These are phyloP conservation scores for Hucho hucho DNA, from an alignment of 2,113 vertebrate genomes.

Conservation along the genomic window DNA sequence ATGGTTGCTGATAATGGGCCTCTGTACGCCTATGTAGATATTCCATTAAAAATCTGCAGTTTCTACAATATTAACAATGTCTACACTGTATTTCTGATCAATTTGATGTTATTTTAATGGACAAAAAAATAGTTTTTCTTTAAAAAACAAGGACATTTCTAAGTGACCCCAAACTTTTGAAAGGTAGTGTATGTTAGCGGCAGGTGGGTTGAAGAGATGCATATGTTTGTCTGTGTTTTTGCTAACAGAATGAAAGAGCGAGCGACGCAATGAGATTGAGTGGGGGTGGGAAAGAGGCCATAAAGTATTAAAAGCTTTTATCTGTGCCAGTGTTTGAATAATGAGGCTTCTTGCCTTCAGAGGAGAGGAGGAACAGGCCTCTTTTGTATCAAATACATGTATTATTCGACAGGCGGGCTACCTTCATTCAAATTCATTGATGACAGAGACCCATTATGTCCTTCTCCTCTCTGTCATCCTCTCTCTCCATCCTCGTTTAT, in stretches of 20 bases:
- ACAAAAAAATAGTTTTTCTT: no score
- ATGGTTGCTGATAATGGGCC: no score
- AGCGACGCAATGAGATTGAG: background rate
- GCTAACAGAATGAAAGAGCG: background rate
- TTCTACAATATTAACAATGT: no score
- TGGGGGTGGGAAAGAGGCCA: slow-evolving; percentile 9
- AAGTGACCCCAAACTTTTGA: no score
- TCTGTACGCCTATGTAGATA: no score
- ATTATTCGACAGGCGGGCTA: slow-evolving; percentile 2
- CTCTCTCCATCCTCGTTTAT: background rate
- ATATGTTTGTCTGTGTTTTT: background rate
- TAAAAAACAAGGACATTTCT: no score
- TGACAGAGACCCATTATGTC: background rate
- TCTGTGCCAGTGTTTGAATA: slow-evolving; percentile 28
- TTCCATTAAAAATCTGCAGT: no score
- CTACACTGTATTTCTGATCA: no score
- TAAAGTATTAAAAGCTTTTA: slow-evolving; percentile 37
- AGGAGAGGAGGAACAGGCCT: background rate
- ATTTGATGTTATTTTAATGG: no score
- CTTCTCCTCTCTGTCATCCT: background rate
- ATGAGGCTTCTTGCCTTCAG: slow-evolving; percentile 37
- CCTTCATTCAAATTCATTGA: slow-evolving; percentile 19
- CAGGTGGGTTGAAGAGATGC: background rate
- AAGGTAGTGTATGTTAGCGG: background rate
- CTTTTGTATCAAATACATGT: slow-evolving; percentile 33